These are phyloP conservation scores for Falco rusticolus DNA, from an alignment of 2,797 vertebrate genomes.

Conservation along the genomic window DNA sequence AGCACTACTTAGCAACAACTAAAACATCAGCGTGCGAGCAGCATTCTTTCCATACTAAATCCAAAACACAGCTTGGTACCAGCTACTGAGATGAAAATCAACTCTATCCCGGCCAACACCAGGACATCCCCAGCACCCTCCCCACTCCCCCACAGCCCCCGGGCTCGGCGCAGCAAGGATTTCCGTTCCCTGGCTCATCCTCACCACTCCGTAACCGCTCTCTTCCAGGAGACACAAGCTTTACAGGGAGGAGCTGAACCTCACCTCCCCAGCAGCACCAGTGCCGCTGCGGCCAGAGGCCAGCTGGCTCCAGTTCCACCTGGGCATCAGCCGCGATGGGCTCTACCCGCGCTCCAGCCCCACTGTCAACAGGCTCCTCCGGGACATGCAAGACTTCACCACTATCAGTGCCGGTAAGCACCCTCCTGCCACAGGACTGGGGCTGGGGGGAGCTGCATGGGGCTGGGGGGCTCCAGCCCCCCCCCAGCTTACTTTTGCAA, in stretches of 20 bases:
- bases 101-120: too few species aligned
- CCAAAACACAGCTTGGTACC: too few species aligned
- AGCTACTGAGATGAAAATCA: too few species aligned
- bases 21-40: too few species aligned
- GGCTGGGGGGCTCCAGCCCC: not conserved
- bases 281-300: constrained; percentile 77
- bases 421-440: fast-evolving
- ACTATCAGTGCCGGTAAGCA: constrained; percentile 86
- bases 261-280: constrained; percentile 19
- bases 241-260: constrained; percentile 68
- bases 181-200: not conserved
- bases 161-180: fast-evolving
- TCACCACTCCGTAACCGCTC: not conserved
- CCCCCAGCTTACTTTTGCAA: too few species aligned
- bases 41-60: too few species aligned
- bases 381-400: constrained; percentile 78
- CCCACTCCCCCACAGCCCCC: not conserved
- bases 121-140: not conserved
- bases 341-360: constrained; percentile 86
- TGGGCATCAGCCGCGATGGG: constrained; percentile 87
- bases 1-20: too few species aligned
- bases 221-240: constrained; percentile 71
- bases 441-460: fast-evolving
- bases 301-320: constrained; percentile 93
- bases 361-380: constrained; percentile 77